phyloP scores from a whole-genome alignment of 2,888 invertebrate species.

The Ellobium chinense region DNA sequence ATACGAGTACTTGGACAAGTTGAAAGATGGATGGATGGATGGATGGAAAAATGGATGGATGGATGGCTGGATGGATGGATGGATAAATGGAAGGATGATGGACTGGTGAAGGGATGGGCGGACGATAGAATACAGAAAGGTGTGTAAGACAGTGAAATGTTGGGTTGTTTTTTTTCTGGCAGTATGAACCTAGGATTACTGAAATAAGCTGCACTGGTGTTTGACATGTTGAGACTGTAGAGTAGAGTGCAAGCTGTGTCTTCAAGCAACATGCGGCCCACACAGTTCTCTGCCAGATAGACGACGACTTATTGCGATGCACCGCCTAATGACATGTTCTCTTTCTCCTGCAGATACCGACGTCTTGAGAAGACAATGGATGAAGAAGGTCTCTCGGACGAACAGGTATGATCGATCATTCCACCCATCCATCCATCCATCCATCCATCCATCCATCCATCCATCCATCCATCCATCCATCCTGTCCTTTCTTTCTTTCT shows the following conservation, averaged over 20 bases:
- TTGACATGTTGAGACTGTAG: no score
- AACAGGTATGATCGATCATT: conserved; percentile 82
- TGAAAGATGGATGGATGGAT: neutral
- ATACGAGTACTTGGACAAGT: no score
- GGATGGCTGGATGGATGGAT: neutral
- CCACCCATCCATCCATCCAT: neutral
- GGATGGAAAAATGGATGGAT: neutral
- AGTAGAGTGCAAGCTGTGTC: no score
- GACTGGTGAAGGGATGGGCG: neutral
- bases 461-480: neutral
- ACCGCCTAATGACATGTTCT: no score
- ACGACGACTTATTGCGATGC: no score
- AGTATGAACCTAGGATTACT: no score
- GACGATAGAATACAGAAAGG: no score
- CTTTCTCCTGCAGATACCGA: conserved; percentile 80
- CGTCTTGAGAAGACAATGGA: conserved; percentile 97
- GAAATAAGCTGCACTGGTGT: no score
- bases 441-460: neutral
- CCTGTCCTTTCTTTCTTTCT: neutral
- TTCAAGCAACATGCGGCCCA: no score
- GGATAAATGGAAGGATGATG: neutral
- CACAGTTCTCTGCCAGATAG: no score
- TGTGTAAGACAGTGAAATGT: neutral
- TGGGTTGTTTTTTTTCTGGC: no score
- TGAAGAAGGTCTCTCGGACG: conserved; percentile 95